Base-by-base conservation (phyloP, 2,113 vertebrate species). In the Polypterus senegalus region DNA sequence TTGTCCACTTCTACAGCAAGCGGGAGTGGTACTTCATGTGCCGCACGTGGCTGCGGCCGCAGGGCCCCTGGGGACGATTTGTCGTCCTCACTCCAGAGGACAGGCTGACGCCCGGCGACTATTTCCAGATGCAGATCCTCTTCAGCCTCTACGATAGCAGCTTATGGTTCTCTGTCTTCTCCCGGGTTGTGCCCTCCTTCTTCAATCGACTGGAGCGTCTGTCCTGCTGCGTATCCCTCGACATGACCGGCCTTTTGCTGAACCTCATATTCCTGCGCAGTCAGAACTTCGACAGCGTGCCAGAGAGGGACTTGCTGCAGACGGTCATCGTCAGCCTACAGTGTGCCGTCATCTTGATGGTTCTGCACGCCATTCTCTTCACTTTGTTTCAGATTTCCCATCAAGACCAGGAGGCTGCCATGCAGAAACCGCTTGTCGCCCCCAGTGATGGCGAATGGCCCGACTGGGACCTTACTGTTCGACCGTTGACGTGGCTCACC, bases 11-110 rank as follows among this genome's bases (percentile, higher is more conserved):
- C 0, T 71, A 70, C 6, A 77, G 58, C 2, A 51, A 69, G 6
- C 70, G 61, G 52, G 66, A 48, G 8, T 86, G 82, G 81, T 69
- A 78, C 52, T 86, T 86, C 46, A 9, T 88, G 4, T 86, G 86
- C 63, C 75, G 73, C 4, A 62, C 64, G 56, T 87, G 85, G 85
- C 59, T 88, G 43, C 72, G 4, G 10, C 9, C 0, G 47, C 67
- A 45, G 4, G 1, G 1, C 9, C 11, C 5, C 4, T 64, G 62
- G 70, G 77, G 1, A 68, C 67, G 44, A 77, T 84, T 87, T 65
- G n/a, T 5, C 0, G 69, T 45, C 4, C 65, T 5, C 4, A 11
- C 58, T 0, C 57, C 72, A 1, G 44, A 67, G 0, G 48, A 7
- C 9, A 64, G 66, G 48, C 61, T 87, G 6, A 46, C 1, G 1